A percentile compares a stretch with the other conserved stretches of the same genome.
Evolutionary conservation across 2,888 invertebrate genomes (phyloP).

Genomic region (Pterobdella sp.): DNA sequence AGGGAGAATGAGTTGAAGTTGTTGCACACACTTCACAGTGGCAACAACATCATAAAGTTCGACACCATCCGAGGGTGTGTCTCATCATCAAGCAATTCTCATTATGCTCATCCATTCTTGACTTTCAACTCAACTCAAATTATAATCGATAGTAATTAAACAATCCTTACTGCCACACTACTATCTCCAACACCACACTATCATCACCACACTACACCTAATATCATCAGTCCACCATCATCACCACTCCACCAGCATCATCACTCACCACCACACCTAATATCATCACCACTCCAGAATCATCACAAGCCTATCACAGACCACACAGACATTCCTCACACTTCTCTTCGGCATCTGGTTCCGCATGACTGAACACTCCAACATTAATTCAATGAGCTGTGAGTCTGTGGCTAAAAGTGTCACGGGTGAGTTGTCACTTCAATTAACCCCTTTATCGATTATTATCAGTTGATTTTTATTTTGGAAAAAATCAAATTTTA

Average conservation of each 20-base stretch:
- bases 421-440: constrained; percentile 35
- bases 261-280: background rate
- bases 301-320: constrained; percentile 34
- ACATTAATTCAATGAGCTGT: constrained; percentile 50
- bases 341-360: constrained; percentile 84
- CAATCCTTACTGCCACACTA: no score
- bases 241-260: background rate
- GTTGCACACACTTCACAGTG: constrained; percentile 68
- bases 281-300: constrained; percentile 32
- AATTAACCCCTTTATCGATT: no score
- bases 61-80: constrained; percentile 81
- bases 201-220: background rate
- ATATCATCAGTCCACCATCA: background rate
- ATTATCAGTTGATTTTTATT: no score
- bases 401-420: constrained; percentile 50
- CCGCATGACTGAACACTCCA: constrained; percentile 48
- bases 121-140: no score
- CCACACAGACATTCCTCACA: constrained; percentile 74
- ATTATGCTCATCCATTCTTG: background rate
- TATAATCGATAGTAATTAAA: no score
- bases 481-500: no score
- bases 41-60: constrained; percentile 73
- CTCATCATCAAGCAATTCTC: background rate
- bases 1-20: constrained; percentile 78
- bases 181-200: no score